Evolutionary conservation across 2,888 invertebrate genomes (phyloP).

Genomic region (Xestoiulus laeticollis): DNA sequence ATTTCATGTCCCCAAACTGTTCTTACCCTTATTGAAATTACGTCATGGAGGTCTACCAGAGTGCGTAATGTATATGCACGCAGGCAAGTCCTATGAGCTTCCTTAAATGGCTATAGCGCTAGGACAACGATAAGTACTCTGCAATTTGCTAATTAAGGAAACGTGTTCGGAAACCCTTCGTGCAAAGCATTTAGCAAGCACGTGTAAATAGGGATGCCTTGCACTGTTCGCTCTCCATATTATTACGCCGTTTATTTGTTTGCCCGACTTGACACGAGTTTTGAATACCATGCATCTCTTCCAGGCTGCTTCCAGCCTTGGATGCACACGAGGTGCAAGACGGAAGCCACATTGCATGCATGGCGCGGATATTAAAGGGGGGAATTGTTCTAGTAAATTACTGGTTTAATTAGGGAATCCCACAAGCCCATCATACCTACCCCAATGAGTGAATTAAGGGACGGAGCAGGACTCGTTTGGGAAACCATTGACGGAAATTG

Average conservation of each 20-base stretch:
- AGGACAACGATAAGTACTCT: not conserved
- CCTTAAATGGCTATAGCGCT: not conserved
- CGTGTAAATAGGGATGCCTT: not conserved
- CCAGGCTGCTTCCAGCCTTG: not conserved
- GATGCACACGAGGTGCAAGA: too few relatives aligned
- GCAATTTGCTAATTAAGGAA: slow-evolving; percentile 32
- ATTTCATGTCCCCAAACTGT: too few relatives aligned
- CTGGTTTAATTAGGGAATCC: slow-evolving; percentile 33
- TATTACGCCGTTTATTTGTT: slow-evolving; percentile 23
- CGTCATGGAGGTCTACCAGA: not conserved
- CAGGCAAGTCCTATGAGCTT: not conserved
- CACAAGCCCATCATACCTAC: slow-evolving; percentile 33
- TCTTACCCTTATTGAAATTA: not conserved
- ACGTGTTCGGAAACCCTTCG: slow-evolving; percentile 14
- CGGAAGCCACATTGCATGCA: not conserved
- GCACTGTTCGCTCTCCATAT: not conserved
- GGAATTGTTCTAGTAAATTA: not conserved
- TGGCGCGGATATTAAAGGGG: not conserved
- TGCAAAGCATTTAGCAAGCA: slow-evolving; percentile 6
- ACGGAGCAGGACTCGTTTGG: not conserved
- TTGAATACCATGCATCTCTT: not conserved
- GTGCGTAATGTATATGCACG: not conserved
- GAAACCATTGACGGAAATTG: slow-evolving; percentile 3
- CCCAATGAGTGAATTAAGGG: slow-evolving; percentile 17
- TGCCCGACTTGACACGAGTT: slow-evolving; percentile 13